phyloP scores from a whole-genome alignment of 2,888 invertebrate genomes.

The Drosophila atripex region DNA sequence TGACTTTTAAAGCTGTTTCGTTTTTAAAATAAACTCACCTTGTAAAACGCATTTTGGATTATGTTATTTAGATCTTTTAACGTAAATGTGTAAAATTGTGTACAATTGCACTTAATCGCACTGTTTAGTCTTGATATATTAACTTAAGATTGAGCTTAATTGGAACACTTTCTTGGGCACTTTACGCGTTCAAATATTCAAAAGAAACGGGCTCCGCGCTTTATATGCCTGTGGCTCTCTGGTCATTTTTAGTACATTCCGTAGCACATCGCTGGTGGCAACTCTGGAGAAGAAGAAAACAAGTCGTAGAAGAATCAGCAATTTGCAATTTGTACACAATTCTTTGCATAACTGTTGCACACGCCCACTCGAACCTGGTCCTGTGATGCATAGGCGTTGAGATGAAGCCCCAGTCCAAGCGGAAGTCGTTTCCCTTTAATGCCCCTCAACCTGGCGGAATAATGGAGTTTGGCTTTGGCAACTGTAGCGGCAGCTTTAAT shows the following conservation, averaged over 20 bases:
- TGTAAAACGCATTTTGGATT: conserved; percentile 70
- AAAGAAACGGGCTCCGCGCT: conserved; percentile 10
- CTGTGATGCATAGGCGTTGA: conserved; percentile 12
- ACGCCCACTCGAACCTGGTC: background rate
- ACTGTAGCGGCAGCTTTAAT: conserved; percentile 42
- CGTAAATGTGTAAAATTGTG: background rate
- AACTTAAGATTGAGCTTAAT: background rate
- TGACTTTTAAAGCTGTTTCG: background rate
- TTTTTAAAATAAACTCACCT: conserved; percentile 53
- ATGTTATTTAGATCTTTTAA: background rate
- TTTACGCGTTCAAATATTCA: conserved; percentile 23
- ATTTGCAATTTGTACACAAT: conserved; percentile 1
- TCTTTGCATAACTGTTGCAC: conserved; percentile 12
- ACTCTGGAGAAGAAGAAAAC: conserved; percentile 24
- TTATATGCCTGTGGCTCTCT: conserved; percentile 10
- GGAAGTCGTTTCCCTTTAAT: conserved; percentile 77
- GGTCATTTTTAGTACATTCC: conserved; percentile 13
- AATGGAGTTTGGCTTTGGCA: conserved; percentile 72
- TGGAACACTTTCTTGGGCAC: conserved; percentile 13
- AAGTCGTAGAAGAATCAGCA: conserved; percentile 20
- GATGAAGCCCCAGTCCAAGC: conserved; percentile 39
- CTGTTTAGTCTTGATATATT: background rate
- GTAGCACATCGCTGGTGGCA: background rate
- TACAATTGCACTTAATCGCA: background rate
- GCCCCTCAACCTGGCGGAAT: conserved; percentile 83